Percentiles rank a stretch among this genome's conserved stretches.
These are phyloP conservation scores for Fulmarus glacialis DNA, from an alignment of 2,113 vertebrate genomes.

Conservation along the genomic window DNA sequence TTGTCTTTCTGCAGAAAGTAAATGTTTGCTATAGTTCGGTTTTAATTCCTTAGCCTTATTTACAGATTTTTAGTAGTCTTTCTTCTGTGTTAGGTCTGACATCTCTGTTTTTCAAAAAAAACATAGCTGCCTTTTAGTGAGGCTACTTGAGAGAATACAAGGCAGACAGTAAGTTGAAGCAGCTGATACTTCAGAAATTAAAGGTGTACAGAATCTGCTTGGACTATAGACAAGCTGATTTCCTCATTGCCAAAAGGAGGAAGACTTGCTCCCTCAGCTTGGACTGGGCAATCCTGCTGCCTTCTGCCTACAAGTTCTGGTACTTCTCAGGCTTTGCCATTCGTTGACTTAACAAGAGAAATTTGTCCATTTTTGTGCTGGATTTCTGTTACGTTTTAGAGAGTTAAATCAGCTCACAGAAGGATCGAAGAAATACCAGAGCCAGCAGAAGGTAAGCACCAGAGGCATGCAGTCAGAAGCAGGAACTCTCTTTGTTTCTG, in stretches of 20 bases:
- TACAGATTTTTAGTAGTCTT: background rate
- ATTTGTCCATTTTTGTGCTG: background rate
- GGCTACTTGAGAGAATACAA: background rate
- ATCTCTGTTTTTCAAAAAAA: rapidly evolving
- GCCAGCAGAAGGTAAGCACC: background rate
- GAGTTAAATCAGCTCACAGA: background rate
- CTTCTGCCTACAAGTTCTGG: background rate
- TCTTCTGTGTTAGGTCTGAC: background rate
- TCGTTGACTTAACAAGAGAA: background rate
- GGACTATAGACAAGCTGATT: background rate
- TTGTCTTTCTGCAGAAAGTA: background rate
- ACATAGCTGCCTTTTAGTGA: background rate
- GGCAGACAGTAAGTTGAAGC: background rate
- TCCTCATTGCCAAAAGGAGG: background rate
- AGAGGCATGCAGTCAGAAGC: background rate
- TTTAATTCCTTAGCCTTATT: background rate
- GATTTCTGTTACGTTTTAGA: background rate
- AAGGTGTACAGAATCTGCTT: background rate
- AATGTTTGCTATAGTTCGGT: background rate
- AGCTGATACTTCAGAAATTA: background rate
- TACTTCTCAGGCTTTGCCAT: background rate
- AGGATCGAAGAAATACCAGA: background rate
- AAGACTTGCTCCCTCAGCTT: background rate
- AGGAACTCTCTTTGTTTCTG: background rate
- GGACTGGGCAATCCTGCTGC: background rate